Conservation (phyloP, 2,113 vertebrate species). For the Scalopus aquaticus region DNA sequence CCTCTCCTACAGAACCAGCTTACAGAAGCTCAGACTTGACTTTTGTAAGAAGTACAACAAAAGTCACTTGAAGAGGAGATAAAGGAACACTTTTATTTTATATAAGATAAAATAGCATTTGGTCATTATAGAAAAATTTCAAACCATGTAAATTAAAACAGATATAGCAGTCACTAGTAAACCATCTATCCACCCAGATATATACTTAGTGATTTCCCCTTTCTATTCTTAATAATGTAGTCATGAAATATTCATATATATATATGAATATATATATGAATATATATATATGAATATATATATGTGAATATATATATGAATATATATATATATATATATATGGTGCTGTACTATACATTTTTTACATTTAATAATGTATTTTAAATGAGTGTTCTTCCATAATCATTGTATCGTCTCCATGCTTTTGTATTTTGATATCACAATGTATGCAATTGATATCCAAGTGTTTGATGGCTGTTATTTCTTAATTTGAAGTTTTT, state of each 20-base stretch:
- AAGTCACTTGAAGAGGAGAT: background rate
- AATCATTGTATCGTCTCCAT: background rate
- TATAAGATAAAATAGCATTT: background rate
- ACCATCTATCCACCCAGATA: background rate
- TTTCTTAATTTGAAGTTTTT: slow-evolving; percentile 4
- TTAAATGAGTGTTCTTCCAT: background rate
- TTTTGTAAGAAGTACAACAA: background rate
- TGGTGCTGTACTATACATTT: background rate
- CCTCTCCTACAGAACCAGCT: background rate
- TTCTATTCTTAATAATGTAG: background rate
- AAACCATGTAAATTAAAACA: background rate
- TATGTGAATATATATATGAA: background rate
- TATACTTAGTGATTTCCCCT: background rate
- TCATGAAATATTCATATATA: background rate
- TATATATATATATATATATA: too few species aligned
- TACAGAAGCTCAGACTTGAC: background rate
- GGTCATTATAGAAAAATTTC: background rate
- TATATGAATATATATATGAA: too few species aligned
- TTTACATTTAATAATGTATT: background rate
- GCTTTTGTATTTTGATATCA: background rate
- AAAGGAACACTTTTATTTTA: background rate
- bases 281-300: too few species aligned
- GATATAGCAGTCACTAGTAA: background rate
- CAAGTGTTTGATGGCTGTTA: background rate
- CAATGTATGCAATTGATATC: background rate